Percentiles rank a stretch among this genome's conserved stretches.
These are phyloP conservation scores for Oceanodroma leucorhoa DNA, from an alignment of 2,797 vertebrate species.

Conservation along the genomic window DNA sequence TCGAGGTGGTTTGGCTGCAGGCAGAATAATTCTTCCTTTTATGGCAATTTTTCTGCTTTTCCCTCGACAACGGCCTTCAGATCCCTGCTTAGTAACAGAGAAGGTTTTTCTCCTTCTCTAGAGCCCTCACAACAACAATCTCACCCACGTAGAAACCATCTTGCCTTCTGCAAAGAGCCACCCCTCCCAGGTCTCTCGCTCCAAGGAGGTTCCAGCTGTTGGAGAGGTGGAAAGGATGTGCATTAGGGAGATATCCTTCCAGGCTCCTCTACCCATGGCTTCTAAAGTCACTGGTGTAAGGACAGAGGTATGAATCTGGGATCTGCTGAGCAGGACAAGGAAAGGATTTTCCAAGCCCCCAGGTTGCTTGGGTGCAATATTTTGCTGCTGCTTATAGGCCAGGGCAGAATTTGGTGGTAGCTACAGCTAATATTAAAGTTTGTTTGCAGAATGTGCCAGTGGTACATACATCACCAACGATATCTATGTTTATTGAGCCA, in stretches of 20 bases:
- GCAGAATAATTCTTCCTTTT: constrained; percentile 67
- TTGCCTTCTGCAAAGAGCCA: constrained; percentile 31
- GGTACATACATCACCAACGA: fast-evolving
- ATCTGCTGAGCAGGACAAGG: not conserved
- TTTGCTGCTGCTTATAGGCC: not conserved
- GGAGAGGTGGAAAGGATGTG: not conserved
- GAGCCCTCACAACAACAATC: constrained; percentile 45
- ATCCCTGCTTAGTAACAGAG: constrained; percentile 72
- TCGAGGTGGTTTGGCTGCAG: constrained; percentile 15
- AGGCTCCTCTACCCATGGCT: not conserved
- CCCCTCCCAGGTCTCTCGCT: not conserved
- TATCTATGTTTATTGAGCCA: not conserved
- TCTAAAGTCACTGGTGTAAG: not conserved
- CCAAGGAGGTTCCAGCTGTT: not conserved
- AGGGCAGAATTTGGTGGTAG: not conserved
- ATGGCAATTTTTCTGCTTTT: constrained; percentile 63
- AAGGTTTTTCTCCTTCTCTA: constrained; percentile 51
- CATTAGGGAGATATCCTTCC: not conserved
- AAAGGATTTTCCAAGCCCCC: not conserved
- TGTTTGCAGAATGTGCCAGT: not conserved
- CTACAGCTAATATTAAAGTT: not conserved
- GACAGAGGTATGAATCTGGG: not conserved
- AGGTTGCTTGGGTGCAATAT: not conserved
- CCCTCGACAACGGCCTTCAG: constrained; percentile 66
- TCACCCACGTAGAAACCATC: constrained; percentile 63